phyloP scores from a whole-genome alignment of 35 echinoderm and acorn worm genomes.

The Lytechinus variegatus region DNA sequence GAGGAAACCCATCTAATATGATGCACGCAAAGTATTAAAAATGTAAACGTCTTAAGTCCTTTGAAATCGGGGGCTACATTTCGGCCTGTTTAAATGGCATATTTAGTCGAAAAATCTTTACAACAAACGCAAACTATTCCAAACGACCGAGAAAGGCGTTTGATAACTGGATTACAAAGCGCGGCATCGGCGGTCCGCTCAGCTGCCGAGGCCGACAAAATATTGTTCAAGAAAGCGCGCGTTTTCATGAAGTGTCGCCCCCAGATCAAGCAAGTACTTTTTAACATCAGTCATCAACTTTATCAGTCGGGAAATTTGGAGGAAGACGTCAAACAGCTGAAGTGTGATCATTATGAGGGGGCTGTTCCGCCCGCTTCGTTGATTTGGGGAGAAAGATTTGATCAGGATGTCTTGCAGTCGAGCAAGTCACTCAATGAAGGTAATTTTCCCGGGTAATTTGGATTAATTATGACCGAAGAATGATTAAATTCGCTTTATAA shows the following conservation, averaged over 20 bases:
- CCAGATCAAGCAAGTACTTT: slow-evolving; percentile 60
- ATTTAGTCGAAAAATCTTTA: neutral
- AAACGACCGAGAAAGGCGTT: neutral
- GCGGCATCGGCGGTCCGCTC: neutral
- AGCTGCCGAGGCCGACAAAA: slow-evolving; percentile 21
- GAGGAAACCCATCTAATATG: neutral
- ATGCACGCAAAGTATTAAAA: neutral
- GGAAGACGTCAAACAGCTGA: slow-evolving; percentile 71
- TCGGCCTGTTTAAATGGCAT: neutral
- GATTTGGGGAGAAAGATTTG: slow-evolving; percentile 73
- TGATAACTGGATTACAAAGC: neutral
- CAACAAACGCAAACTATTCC: neutral
- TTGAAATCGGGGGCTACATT: neutral
- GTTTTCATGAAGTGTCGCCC: slow-evolving; percentile 67
- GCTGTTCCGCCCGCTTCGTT: slow-evolving; percentile 59
- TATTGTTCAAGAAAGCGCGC: slow-evolving; percentile 74
- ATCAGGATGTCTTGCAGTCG: slow-evolving; percentile 55
- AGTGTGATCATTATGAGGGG: slow-evolving; percentile 60
- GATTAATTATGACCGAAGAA: no score
- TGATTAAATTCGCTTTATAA: no score
- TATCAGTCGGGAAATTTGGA: slow-evolving; percentile 65
- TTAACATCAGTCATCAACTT: slow-evolving; percentile 62
- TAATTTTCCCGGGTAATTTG: slow-evolving; percentile 70
- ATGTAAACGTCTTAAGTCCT: neutral
- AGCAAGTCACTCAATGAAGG: slow-evolving; percentile 74